Evolutionary conservation across 2,888 invertebrate species (phyloP).

Genomic region (Drosophila pseudotakahashii): DNA sequence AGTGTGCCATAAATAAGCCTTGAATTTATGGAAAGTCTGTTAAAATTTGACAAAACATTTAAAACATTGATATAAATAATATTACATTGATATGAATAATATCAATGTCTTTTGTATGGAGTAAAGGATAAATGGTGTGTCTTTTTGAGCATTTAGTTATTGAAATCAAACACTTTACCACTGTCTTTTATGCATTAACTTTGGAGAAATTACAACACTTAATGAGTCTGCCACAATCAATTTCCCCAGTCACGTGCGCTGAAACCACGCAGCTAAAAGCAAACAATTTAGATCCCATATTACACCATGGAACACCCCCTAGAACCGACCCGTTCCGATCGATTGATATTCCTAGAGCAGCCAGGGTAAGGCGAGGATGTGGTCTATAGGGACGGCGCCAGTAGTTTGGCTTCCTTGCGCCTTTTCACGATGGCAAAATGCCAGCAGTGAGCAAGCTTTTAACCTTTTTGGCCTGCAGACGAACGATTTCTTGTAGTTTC

Average conservation of each 20-base stretch:
- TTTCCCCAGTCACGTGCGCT: slow-evolving; percentile 58
- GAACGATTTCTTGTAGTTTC: slow-evolving; percentile 54
- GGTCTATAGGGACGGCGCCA: slow-evolving; percentile 11
- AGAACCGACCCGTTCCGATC: slow-evolving; percentile 7
- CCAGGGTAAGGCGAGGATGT: too few relatives aligned
- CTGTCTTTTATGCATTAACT: not conserved
- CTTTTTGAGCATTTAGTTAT: not conserved
- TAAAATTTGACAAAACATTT: too few relatives aligned
- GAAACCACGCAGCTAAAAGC: slow-evolving; percentile 60
- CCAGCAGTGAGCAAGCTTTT: slow-evolving; percentile 56
- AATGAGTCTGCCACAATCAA: slow-evolving; percentile 49
- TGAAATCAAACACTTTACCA: not conserved
- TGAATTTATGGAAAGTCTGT: too few relatives aligned
- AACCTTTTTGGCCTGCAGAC: slow-evolving; percentile 60
- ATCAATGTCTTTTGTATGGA: too few relatives aligned
- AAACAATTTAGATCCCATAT: slow-evolving; percentile 57
- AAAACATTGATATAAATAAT: too few relatives aligned
- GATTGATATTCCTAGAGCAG: slow-evolving; percentile 10
- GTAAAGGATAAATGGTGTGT: not conserved
- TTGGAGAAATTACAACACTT: slow-evolving; percentile 38
- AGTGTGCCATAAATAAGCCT: not conserved
- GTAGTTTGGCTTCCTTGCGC: slow-evolving; percentile 46
- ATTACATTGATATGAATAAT: too few relatives aligned
- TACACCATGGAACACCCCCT: not conserved
- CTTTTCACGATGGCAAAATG: slow-evolving; percentile 52